These are phyloP conservation scores for Spondyliosoma cantharus DNA, from an alignment of 2,797 vertebrate genomes.

Conservation along the genomic window DNA sequence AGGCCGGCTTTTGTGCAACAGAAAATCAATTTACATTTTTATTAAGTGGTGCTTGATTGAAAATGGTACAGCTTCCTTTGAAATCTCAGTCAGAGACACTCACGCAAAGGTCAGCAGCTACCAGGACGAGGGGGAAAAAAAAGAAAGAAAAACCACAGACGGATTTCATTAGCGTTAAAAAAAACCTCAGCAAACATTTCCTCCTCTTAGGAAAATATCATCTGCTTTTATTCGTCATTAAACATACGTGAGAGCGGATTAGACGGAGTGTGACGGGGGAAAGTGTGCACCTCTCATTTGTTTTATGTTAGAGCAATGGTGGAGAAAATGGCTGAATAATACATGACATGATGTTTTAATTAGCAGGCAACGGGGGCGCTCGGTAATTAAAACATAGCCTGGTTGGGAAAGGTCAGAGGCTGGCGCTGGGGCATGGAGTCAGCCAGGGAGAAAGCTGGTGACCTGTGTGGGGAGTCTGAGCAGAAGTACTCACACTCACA, in stretches of 20 bases:
- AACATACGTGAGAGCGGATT: conserved; percentile 48
- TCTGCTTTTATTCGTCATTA: conserved; percentile 54
- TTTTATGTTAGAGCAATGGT: conserved; percentile 45
- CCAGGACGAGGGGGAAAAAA: neutral
- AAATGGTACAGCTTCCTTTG: conserved; percentile 56
- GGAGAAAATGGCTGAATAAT: conserved; percentile 68
- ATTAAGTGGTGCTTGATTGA: conserved; percentile 68
- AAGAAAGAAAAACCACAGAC: neutral
- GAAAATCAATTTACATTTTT: conserved; percentile 68
- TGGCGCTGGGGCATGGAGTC: conserved; percentile 6
- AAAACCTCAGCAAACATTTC: conserved; percentile 46
- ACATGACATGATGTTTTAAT: conserved; percentile 71
- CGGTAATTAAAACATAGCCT: conserved; percentile 67
- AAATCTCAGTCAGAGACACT: conserved; percentile 55
- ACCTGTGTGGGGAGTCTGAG: neutral
- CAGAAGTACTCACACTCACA: neutral
- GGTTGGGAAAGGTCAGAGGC: conserved; percentile 64
- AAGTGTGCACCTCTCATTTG: conserved; percentile 46
- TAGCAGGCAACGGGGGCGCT: conserved; percentile 48
- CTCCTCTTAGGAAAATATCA: conserved; percentile 51
- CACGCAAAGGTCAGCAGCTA: conserved; percentile 59
- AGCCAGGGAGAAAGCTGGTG: conserved; percentile 20
- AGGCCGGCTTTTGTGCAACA: conserved; percentile 35
- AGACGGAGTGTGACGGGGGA: conserved; percentile 37
- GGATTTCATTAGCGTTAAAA: conserved; percentile 47